Conservation (phyloP, 2,113 vertebrate genomes). For the Lagopus muta region DNA sequence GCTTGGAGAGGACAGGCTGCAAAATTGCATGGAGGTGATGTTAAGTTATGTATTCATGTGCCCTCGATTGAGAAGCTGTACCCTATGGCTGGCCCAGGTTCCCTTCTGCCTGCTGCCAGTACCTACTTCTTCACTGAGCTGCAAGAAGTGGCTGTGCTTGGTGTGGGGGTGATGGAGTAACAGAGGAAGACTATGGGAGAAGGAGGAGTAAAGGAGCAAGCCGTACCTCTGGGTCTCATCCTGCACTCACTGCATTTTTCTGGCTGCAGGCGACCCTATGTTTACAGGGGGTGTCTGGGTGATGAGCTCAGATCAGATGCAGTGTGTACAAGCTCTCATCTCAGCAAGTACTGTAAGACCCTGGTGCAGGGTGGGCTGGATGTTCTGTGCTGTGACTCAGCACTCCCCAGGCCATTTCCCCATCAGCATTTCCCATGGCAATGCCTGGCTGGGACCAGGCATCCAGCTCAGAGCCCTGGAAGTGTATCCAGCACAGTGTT, state of each 20-base stretch:
- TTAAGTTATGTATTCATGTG: not conserved
- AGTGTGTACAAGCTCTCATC: not conserved
- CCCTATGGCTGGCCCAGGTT: rapidly evolving
- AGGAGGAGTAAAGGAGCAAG: not conserved
- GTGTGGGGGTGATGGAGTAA: not conserved
- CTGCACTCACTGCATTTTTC: not conserved
- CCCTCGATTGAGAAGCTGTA: not conserved
- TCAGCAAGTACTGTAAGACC: not conserved
- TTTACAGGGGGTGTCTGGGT: not conserved
- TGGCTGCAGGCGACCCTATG: not conserved
- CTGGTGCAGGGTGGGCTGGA: not conserved
- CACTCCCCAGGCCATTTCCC: not conserved
- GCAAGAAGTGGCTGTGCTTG: not conserved
- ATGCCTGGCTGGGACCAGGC: not conserved
- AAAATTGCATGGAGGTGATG: not conserved
- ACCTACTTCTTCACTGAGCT: not conserved
- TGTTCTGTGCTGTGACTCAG: not conserved
- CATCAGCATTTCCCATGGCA: not conserved
- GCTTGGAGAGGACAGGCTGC: not conserved
- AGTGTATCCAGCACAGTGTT: not conserved
- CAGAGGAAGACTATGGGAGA: not conserved
- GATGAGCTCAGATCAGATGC: not conserved
- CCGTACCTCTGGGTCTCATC: not conserved
- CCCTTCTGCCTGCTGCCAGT: not conserved
- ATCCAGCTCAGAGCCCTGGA: not conserved